Conservation (phyloP, 2,113 vertebrate genomes). For the Atlantisia rogersi region DNA sequence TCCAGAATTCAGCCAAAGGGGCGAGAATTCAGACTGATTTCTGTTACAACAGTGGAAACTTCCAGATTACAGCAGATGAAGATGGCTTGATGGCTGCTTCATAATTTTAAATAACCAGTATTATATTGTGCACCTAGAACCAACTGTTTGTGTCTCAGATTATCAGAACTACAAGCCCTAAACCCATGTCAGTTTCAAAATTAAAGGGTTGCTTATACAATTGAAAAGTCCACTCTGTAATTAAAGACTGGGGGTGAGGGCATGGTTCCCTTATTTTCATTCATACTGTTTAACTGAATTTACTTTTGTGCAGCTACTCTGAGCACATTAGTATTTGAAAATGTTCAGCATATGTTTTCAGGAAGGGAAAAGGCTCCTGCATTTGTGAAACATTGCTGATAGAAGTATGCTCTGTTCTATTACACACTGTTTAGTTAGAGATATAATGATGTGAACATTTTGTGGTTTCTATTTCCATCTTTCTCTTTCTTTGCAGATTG, state of each 20-base stretch:
- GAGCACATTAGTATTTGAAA: neutral
- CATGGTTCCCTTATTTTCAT: neutral
- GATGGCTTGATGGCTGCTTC: neutral
- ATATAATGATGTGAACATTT: neutral
- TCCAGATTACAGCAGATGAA: conserved; percentile 21
- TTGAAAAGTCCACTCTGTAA: neutral
- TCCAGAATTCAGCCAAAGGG: neutral
- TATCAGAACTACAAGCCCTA: neutral
- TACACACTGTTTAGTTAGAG: neutral
- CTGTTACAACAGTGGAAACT: neutral
- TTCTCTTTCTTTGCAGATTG: conserved; percentile 82
- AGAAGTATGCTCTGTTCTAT: neutral
- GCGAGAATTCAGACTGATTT: neutral
- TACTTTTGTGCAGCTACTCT: neutral
- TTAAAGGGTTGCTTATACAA: neutral
- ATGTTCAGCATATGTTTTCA: neutral
- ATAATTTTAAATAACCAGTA: neutral
- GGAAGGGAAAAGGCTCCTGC: neutral
- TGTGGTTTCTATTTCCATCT: conserved; percentile 34
- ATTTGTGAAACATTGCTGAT: neutral
- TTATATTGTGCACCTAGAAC: conserved; percentile 5
- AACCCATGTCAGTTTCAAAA: neutral
- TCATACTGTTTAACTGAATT: neutral
- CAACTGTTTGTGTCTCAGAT: neutral
- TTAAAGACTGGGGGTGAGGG: neutral